These are phyloP conservation scores for Gobius niger DNA, from an alignment of 2,113 vertebrate species.

Conservation along the genomic window DNA sequence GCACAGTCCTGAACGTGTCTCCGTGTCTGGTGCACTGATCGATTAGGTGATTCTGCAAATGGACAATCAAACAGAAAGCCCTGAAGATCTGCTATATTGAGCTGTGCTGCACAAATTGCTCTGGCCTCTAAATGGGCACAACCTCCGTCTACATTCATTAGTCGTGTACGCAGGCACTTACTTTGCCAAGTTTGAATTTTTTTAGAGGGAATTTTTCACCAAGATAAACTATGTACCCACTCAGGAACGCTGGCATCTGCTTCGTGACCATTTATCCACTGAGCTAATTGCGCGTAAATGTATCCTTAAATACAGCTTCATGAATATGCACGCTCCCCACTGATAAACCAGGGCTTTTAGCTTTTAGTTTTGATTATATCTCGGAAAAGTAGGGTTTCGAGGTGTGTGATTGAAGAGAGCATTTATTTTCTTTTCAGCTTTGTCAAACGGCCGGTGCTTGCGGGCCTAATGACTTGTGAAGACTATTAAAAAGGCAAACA, in stretches of 20 bases:
- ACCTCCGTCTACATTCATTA: not conserved
- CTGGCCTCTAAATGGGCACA: not conserved
- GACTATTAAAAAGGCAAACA: constrained; percentile 39
- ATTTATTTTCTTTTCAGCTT: constrained; percentile 31
- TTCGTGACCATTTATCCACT: constrained; percentile 31
- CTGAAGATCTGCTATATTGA: not conserved
- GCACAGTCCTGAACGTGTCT: no score
- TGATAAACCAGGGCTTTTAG: constrained; percentile 36
- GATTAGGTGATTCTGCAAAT: no score
- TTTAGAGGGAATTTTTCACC: not conserved
- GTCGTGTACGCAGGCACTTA: not conserved
- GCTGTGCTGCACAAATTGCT: not conserved
- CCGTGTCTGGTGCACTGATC: no score
- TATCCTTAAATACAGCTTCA: constrained; percentile 31
- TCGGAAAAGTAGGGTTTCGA: constrained; percentile 32
- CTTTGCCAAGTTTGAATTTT: constrained; percentile 3
- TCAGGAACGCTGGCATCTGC: constrained; percentile 11
- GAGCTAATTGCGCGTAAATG: constrained; percentile 31
- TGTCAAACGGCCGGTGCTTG: constrained; percentile 34
- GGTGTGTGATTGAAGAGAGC: constrained; percentile 29
- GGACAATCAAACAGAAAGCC: not conserved
- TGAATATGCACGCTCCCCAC: constrained; percentile 26
- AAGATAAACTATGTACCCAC: constrained; percentile 1
- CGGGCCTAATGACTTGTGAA: constrained; percentile 45
- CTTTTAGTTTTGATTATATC: constrained; percentile 10